A percentile compares a stretch with the other conserved stretches of the same genome.
Conservation (phyloP, 2,113 vertebrate species). For the Mesocricetus auratus region DNA sequence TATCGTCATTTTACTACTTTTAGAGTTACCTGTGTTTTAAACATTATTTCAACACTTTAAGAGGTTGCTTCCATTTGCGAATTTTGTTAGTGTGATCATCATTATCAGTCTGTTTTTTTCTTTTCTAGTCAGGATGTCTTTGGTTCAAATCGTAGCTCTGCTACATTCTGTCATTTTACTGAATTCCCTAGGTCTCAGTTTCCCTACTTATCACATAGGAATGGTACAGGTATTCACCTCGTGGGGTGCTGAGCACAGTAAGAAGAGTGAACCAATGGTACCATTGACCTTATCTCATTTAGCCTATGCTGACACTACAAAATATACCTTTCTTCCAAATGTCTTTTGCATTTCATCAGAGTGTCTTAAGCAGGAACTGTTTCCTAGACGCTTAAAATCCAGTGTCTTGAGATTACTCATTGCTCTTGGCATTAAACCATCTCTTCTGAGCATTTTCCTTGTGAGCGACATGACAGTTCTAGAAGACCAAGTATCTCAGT, state of each 20-base stretch:
- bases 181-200: not conserved
- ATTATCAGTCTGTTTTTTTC: too few relatives aligned
- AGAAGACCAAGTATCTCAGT: not conserved
- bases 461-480: not conserved
- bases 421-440: not conserved
- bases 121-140: not conserved
- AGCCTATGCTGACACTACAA: not conserved
- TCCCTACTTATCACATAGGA: not conserved
- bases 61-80: not conserved
- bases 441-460: not conserved
- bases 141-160: not conserved
- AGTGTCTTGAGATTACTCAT: constrained; percentile 23
- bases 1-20: constrained; percentile 5
- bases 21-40: not conserved
- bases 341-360: not conserved
- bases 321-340: not conserved
- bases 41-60: not conserved
- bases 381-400: constrained; percentile 16
- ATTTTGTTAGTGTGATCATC: not conserved
- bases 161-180: not conserved
- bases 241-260: constrained; percentile 2
- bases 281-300: not conserved
- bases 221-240: not conserved
- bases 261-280: not conserved
- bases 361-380: not conserved